Evolutionary conservation across 2,113 vertebrate species (phyloP), one percentile per base, ranked within the genome.

Genomic region (Nycticryphes semicollaris): DNA sequence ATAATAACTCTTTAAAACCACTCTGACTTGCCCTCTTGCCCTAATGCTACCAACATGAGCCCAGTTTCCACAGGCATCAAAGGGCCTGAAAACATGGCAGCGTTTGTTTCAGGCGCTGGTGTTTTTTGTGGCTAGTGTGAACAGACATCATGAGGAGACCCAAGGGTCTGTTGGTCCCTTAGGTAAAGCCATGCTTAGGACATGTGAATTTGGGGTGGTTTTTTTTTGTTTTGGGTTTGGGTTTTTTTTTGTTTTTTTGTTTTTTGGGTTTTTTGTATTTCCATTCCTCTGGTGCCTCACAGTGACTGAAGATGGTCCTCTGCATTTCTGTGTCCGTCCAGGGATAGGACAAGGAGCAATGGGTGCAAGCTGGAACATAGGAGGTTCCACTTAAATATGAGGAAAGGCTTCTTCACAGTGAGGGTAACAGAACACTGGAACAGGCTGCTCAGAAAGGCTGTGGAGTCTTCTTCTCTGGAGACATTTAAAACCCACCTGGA

Each of bases 21-120:
- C n/a, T 43, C 47, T 73, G 24, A 75, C 43, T 69, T 53, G 51
- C 53, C 53, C 53, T 79, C 43, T 69, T 53, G 51, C 53, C 53
- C 53, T 54, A 77, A 28, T 21, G n/a, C 37, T 81, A 31, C 74
- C 53, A 54, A 16, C 24, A 8, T 0, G 0, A 84, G 14, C 57
- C 48, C 5, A 1, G 14, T 47, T 80, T 80, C 63, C 76, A 14
- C 62, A 57, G 84, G 68, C 20, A 28, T 70, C 57, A 41, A 64
- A 78, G 9, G 9, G 5, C 43, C 60, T 75, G 37, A 60, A 39
- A 39, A 51, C 0, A 0, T 67, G 62, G 14, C 7, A 2, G 13
- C 28, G 30, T 39, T 78, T 81, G 31, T 15, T 48, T 85, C 27
- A 12, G 33, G 56, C 43, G 17, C 60, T 23, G 9, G 45, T 43